These are phyloP conservation scores for Archips crataeganus DNA, from an alignment of 2,888 invertebrate genomes.

Conservation along the genomic window DNA sequence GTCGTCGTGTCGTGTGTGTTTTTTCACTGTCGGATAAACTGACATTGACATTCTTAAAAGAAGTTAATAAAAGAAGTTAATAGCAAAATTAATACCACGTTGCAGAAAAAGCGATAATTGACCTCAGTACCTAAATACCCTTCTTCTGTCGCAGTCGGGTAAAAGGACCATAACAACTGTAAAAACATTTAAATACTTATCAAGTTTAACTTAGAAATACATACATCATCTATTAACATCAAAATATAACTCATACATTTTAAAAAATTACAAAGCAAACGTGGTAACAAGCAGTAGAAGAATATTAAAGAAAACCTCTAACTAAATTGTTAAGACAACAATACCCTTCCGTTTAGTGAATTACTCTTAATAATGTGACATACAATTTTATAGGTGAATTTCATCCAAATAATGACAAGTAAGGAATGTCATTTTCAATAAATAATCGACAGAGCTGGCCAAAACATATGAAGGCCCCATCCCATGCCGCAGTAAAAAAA, in stretches of 20 bases:
- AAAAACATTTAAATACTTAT: neutral
- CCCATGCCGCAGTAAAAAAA: constrained; percentile 49
- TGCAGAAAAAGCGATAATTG: constrained; percentile 7
- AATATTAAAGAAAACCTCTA: constrained; percentile 25
- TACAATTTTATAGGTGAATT: constrained; percentile 75
- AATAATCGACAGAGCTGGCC: constrained; percentile 55
- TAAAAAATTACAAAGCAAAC: constrained; percentile 20
- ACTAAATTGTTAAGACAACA: constrained; percentile 31
- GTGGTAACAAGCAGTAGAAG: constrained; percentile 31
- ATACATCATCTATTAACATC: neutral
- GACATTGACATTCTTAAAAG: constrained; percentile 27
- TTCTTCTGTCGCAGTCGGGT: too few relatives aligned
- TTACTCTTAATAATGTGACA: constrained; percentile 44
- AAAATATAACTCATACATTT: constrained; percentile 11
- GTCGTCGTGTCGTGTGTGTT: too few relatives aligned
- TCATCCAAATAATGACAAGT: constrained; percentile 51
- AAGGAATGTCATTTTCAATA: constrained; percentile 51
- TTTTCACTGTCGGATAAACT: constrained; percentile 11
- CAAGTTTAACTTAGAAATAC: neutral
- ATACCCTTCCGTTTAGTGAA: constrained; percentile 22
- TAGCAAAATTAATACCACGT: constrained; percentile 35
- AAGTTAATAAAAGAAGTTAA: too few relatives aligned
- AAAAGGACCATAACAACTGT: neutral
- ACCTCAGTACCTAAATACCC: neutral
- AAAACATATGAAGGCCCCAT: constrained; percentile 82